These are phyloP conservation scores for Protonemura montana DNA, from an alignment of 2,888 invertebrate species.

Conservation along the genomic window DNA sequence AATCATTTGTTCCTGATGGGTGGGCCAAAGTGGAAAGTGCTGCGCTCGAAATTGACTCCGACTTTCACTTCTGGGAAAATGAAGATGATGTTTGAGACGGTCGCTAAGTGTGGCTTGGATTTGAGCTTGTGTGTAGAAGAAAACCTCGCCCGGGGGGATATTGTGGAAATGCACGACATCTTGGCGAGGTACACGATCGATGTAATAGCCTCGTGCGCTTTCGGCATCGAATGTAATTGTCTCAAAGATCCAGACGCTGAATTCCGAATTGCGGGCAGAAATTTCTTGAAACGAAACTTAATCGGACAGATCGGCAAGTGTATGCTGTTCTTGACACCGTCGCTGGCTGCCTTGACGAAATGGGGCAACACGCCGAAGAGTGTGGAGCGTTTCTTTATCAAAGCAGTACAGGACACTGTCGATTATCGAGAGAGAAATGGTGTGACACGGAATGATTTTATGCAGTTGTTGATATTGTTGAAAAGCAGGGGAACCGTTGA, in stretches of 20 bases:
- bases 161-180: conserved; percentile 31
- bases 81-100: conserved; percentile 62
- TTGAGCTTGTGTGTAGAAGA: conserved; percentile 57
- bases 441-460: conserved; percentile 40
- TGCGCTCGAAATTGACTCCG: conserved; percentile 63
- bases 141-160: conserved; percentile 8
- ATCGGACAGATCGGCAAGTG: not conserved
- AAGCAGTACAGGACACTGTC: not conserved
- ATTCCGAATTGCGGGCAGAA: conserved; percentile 52
- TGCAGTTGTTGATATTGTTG: conserved; percentile 38
- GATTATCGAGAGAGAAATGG: conserved; percentile 23
- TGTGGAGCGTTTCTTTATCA: not conserved
- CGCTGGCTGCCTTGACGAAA: not conserved
- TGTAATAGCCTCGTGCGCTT: conserved; percentile 57
- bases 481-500: conserved; percentile 30
- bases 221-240: conserved; percentile 58
- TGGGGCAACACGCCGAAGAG: not conserved
- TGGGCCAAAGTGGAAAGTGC: conserved; percentile 63
- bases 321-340: not conserved
- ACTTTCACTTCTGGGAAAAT: conserved; percentile 66
- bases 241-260: conserved; percentile 56
- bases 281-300: not conserved
- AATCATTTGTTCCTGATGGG: conserved; percentile 59
- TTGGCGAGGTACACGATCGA: conserved; percentile 51
- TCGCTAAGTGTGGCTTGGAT: conserved; percentile 60